Base-by-base conservation (phyloP, 2,113 vertebrate species). In the Scalopus aquaticus region DNA sequence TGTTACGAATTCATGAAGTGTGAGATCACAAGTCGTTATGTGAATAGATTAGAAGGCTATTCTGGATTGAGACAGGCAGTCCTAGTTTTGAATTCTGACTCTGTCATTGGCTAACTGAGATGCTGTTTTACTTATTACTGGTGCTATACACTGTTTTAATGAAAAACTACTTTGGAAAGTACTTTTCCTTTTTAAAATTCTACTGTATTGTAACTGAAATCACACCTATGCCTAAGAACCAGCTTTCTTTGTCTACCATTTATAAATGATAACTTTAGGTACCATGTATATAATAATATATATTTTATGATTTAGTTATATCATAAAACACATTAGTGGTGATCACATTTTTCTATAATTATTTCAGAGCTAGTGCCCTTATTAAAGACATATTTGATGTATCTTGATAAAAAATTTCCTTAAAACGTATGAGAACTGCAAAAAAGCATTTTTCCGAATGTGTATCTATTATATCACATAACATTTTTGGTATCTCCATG, bases 1-100 rank as follows among this genome's bases (percentile, higher is more conserved):
- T 73, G 65, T 74, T 92, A 70, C 69, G 56, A 88, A 85, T 90
- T 96, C n/a, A 81, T 81, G 12, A 92, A 58, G 39, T 94, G 42
- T 95, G 51, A 94, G 44, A 67, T 90, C 85, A 49, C n/a, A 69
- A 56, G 44, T 77, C 70, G 78, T 88, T 72, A 35, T 32, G 88
- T 93, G 62, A 84, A 56, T 17, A 56, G 64, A 77, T 90, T 86
- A 72, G 7, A 83, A 46, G 82, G 46, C 28, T n/a, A 6, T 78
- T n/a, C 35, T 93, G 62, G 69, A 65, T 56, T 69, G 46, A 17
- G 12, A 42, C 90, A 37, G 28, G 49, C 4, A 39, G 3, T 56
- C 51, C 37, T 78, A 30, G 54, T 76, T 69, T 79, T 89, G 64
- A 93, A 56, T 81, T 89, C 46, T 91, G 67, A 42, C 73, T 78